phyloP scores from a whole-genome alignment of 1,140 invertebrate genomes.

The Gonioctena quinquepunctata region DNA sequence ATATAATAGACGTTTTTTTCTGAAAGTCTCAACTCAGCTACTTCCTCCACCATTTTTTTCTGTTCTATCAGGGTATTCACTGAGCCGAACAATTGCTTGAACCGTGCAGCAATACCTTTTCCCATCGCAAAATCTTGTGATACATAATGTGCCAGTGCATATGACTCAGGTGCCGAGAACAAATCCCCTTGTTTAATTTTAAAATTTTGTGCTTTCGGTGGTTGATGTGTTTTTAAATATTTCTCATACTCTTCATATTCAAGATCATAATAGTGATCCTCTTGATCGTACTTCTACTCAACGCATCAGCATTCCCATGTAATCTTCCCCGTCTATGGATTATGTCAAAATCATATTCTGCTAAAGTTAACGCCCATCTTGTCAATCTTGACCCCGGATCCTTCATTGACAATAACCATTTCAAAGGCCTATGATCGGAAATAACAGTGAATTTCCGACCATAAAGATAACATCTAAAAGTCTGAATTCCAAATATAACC shows the following conservation, averaged over 20 bases:
- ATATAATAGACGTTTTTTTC: background rate
- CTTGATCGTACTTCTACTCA: background rate
- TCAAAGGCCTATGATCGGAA: slow-evolving; percentile 17
- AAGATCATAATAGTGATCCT: background rate
- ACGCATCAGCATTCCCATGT: slow-evolving; percentile 2
- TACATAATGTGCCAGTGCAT: background rate
- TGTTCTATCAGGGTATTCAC: background rate
- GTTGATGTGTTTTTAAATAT: background rate
- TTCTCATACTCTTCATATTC: background rate
- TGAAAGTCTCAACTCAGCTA: background rate
- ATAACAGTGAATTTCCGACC: slow-evolving; percentile 14
- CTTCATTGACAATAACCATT: slow-evolving; percentile 22
- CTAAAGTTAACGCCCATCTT: slow-evolving; percentile 14
- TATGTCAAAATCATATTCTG: slow-evolving; percentile 19
- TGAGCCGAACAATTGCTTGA: background rate
- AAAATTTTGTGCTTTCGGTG: background rate
- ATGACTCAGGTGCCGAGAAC: background rate
- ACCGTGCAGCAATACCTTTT: background rate
- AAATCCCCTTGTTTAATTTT: background rate
- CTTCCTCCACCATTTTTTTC: background rate
- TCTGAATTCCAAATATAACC: slow-evolving; percentile 8
- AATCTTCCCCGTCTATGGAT: slow-evolving; percentile 6
- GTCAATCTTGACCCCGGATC: slow-evolving; percentile 18
- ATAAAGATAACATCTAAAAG: slow-evolving; percentile 18
- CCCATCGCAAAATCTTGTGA: background rate